Evolutionary conservation across 2,888 invertebrate genomes (phyloP), one percentile per base, ranked within the genome.

Genomic region (Adineta ricciae): DNA sequence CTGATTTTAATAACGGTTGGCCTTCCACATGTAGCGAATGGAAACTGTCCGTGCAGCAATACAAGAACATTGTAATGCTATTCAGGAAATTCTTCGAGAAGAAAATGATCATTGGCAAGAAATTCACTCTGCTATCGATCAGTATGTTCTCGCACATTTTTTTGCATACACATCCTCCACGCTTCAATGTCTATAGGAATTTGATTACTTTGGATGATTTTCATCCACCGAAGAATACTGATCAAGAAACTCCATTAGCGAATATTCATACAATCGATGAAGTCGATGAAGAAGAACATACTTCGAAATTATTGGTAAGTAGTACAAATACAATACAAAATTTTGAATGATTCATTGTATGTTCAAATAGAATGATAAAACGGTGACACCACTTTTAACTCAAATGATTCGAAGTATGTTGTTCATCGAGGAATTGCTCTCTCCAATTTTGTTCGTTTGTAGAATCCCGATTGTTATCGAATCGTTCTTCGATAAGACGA

Each of bases 101-200:
- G 64, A 64, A 64, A 64, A 64, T 64, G 64, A 64, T 4, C 64
- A 64, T 64, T 64, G 64, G 64, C 27, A 64, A 64, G 64, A 64
- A 64, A 64, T 64, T 64, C 64, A 64, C 4, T 14, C 9, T 32
- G 64, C 32, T 32, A 64, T 64, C 1, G 64, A 64, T 32, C 64
- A 64, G 64, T 64, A 64, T 64, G 64, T 64, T 56, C 0, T 56
- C 3, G 27, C 11, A 8, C 2, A 8, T 49, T 49, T n/a, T n/a
- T n/a, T n/a, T n/a, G n/a, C n/a, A n/a, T n/a, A n/a, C n/a, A n/a
- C n/a, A n/a, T n/a, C n/a, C n/a, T n/a, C n/a, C n/a, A n/a, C n/a
- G n/a, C n/a, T 46, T 46, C 46, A 5, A n/a, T 56, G 24, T 11
- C 0, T 56, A 9, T 32, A 64, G 64, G 32, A 64, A 64, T 32